Evolutionary conservation across 2,797 vertebrate genomes (phyloP).

Genomic region (Naso thynnoides): DNA sequence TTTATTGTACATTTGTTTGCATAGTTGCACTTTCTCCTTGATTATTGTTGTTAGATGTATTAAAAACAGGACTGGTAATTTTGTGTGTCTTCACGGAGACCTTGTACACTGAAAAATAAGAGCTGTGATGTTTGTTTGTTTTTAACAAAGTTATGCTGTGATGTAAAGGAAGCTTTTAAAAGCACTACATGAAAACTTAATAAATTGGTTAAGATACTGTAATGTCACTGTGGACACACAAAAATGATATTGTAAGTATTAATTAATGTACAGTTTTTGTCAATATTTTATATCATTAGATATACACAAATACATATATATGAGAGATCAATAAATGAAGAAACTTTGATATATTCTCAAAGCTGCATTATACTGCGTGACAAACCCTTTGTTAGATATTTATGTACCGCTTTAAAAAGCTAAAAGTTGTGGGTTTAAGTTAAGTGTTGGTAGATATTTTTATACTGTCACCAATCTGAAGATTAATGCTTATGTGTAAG

Average conservation of each 20-base stretch:
- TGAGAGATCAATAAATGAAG: too few species aligned
- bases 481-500: conserved; percentile 18
- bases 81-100: conserved; percentile 15
- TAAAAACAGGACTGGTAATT: neutral
- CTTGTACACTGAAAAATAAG: conserved; percentile 15
- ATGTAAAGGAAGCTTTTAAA: neutral
- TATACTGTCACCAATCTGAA: neutral
- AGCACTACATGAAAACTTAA: neutral
- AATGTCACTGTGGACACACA: neutral
- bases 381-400: neutral
- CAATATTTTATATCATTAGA: neutral
- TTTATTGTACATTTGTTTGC: conserved; percentile 10
- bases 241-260: neutral
- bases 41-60: neutral
- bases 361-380: neutral
- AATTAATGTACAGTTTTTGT: neutral
- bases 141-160: neutral
- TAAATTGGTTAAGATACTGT: neutral
- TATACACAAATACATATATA: neutral
- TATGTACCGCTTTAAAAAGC: neutral
- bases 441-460: conserved; percentile 11
- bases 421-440: neutral
- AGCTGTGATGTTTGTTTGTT: conserved; percentile 11
- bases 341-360: neutral
- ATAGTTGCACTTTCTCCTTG: neutral